Evolutionary conservation across 1,140 invertebrate genomes (phyloP).

Genomic region (Delia radicum): DNA sequence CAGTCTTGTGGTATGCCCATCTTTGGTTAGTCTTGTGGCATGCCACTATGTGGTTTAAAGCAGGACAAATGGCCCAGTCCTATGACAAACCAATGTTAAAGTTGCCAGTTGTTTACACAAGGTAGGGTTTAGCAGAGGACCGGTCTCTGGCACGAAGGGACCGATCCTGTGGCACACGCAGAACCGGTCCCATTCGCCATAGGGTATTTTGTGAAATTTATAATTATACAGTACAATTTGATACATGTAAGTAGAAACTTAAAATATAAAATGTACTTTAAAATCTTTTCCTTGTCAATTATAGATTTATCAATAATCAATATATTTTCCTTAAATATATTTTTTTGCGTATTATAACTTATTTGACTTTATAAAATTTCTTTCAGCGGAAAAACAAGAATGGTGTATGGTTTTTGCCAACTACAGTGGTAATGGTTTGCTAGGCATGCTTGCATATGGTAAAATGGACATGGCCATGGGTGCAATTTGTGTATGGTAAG

Average conservation of each 20-base stretch:
- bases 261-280: background rate
- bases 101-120: too few relatives aligned
- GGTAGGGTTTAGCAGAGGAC: too few relatives aligned
- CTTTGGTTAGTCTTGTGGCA: too few relatives aligned
- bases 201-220: conserved; percentile 42
- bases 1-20: too few relatives aligned
- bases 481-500: conserved; percentile 29
- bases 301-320: too few relatives aligned
- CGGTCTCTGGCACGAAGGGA: too few relatives aligned
- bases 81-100: too few relatives aligned
- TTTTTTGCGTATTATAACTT: background rate
- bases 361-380: background rate
- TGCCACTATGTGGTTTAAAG: too few relatives aligned
- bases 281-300: background rate
- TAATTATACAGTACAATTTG: conserved; percentile 43
- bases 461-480: conserved; percentile 38
- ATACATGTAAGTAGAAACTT: conserved; percentile 40
- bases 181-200: too few relatives aligned
- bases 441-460: conserved; percentile 40
- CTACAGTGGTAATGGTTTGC: conserved; percentile 36
- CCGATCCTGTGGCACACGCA: too few relatives aligned
- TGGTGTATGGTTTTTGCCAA: conserved; percentile 43
- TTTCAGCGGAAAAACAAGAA: conserved; percentile 35
- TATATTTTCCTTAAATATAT: too few relatives aligned
- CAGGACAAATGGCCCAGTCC: too few relatives aligned